A percentile compares a stretch with the other conserved stretches of the same genome.
Conservation (phyloP, 1,140 invertebrate species). For the Heliothis subflexa region DNA sequence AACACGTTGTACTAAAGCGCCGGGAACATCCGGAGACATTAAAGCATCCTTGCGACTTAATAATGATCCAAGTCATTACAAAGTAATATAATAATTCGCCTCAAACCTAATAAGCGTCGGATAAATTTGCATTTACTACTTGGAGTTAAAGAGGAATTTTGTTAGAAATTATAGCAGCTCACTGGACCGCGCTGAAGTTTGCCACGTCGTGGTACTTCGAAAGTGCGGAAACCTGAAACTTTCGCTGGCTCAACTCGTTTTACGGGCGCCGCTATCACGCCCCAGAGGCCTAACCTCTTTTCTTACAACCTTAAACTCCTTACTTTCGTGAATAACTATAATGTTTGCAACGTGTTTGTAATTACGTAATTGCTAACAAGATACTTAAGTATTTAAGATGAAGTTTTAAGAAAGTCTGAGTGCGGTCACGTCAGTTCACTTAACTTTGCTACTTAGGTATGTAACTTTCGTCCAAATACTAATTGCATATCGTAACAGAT, state of each 20-base stretch:
- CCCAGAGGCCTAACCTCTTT: slow-evolving; percentile 56
- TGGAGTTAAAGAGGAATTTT: slow-evolving; percentile 44
- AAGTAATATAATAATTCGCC: slow-evolving; percentile 23
- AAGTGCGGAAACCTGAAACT: slow-evolving; percentile 52
- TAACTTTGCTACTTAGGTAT: too few species aligned
- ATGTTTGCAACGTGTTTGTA: slow-evolving; percentile 23
- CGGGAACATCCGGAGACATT: not conserved
- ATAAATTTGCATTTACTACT: slow-evolving; percentile 40
- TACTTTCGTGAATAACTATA: slow-evolving; percentile 38
- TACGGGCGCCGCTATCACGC: slow-evolving; percentile 53
- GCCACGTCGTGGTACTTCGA: slow-evolving; percentile 40
- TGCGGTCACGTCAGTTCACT: too few species aligned
- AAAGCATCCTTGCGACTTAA: not conserved
- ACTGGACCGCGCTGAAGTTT: slow-evolving; percentile 54
- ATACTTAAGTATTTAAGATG: not conserved
- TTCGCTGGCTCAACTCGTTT: slow-evolving; percentile 58
- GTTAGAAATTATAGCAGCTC: slow-evolving; percentile 49
- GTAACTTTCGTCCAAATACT: not conserved
- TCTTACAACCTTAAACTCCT: slow-evolving; percentile 45
- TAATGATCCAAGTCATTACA: slow-evolving; percentile 23
- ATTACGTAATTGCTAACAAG: slow-evolving; percentile 22
- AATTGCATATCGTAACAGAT: too few species aligned
- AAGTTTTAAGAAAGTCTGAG: not conserved
- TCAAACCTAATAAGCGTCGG: slow-evolving; percentile 4
- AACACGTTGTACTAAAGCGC: not conserved